phyloP scores from a whole-genome alignment of 2,113 vertebrate species.

The Butorides virescens region DNA sequence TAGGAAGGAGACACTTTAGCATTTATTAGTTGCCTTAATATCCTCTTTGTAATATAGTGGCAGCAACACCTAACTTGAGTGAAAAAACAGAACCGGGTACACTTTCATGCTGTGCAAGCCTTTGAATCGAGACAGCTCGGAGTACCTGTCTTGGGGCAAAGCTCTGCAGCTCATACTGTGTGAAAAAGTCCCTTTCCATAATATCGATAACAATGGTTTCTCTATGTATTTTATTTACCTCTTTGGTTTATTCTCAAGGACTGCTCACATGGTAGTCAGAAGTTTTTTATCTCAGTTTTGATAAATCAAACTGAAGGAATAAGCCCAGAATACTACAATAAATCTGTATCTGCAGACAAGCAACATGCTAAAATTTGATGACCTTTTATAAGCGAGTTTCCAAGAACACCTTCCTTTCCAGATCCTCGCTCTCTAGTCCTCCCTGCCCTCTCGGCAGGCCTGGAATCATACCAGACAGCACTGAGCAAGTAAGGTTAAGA shows the following conservation, averaged over 20 bases:
- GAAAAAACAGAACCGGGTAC: background rate
- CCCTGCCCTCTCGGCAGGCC: background rate
- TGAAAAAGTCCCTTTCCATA: background rate
- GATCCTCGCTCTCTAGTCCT: background rate
- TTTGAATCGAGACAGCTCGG: background rate
- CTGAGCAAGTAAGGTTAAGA: background rate
- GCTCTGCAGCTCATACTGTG: background rate
- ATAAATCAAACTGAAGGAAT: background rate
- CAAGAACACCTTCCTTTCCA: background rate
- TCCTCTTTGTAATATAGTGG: background rate
- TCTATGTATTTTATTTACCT: background rate
- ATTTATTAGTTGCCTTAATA: background rate
- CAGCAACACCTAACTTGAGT: background rate
- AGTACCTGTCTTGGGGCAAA: background rate
- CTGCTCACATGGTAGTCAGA: background rate
- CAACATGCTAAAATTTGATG: background rate
- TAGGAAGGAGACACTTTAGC: background rate
- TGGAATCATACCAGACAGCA: background rate
- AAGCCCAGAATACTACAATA: background rate
- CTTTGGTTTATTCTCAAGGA: background rate
- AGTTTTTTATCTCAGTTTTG: background rate
- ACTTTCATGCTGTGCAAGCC: background rate
- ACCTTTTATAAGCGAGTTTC: background rate
- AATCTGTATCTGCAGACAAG: background rate
- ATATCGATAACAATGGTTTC: background rate